Conservation (phyloP, 2,888 invertebrate species). For the Scaptomyza parva region DNA sequence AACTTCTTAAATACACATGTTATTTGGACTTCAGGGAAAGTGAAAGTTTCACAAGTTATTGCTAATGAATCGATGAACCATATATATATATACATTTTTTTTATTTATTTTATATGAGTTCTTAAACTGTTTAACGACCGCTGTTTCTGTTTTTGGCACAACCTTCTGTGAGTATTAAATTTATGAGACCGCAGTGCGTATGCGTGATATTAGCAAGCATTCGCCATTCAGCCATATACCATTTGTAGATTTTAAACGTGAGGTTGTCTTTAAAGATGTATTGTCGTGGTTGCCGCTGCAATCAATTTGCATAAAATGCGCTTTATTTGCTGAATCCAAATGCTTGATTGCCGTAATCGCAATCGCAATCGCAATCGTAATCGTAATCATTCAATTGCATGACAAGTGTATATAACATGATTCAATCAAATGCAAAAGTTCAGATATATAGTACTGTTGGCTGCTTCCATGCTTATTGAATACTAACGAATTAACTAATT, state of each 20-base stretch:
- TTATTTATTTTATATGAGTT: background rate
- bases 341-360: conserved; percentile 44
- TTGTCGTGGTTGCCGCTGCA: conserved; percentile 8
- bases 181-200: conserved; percentile 29
- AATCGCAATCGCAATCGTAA: too few relatives aligned
- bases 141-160: conserved; percentile 4
- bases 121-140: background rate
- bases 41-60: background rate
- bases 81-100: too few relatives aligned
- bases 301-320: conserved; percentile 22
- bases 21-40: background rate
- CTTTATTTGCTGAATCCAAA: conserved; percentile 48
- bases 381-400: conserved; percentile 71
- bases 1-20: conserved; percentile 12
- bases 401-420: conserved; percentile 67
- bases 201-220: conserved; percentile 15
- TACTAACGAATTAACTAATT: conserved; percentile 64
- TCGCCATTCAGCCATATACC: background rate
- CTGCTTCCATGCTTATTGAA: conserved; percentile 39
- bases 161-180: conserved; percentile 14
- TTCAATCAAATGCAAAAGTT: conserved; percentile 45
- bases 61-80: background rate
- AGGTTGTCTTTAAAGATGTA: conserved; percentile 1
- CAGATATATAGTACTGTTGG: conserved; percentile 1
- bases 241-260: background rate